Evolutionary conservation across 2,888 invertebrate genomes (phyloP).

Genomic region (Caradrina kadenii): DNA sequence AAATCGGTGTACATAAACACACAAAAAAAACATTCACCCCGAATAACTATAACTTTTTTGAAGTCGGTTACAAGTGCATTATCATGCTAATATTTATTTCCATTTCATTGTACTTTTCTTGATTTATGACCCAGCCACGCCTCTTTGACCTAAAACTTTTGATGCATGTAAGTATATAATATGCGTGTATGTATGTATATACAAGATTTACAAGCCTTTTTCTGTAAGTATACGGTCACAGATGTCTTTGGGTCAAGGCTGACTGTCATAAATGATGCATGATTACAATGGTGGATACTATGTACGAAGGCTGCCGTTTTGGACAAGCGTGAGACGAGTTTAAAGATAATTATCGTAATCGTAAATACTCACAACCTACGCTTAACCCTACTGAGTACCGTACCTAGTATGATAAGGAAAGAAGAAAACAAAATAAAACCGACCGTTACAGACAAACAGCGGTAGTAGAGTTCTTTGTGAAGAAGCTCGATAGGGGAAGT

Average conservation of each 20-base stretch:
- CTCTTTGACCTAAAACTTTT: slow-evolving; percentile 10
- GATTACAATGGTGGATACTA: slow-evolving; percentile 40
- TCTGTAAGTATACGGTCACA: slow-evolving; percentile 20
- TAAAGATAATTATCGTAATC: slow-evolving; percentile 1
- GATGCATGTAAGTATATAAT: neutral
- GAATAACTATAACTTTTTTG: no score
- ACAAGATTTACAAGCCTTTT: neutral
- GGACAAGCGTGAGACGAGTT: neutral
- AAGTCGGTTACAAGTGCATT: neutral
- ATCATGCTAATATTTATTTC: neutral
- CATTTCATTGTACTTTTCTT: neutral
- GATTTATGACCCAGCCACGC: neutral
- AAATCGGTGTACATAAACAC: no score
- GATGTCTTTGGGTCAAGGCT: slow-evolving; percentile 51
- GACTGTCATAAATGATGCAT: slow-evolving; percentile 29
- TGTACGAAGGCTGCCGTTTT: slow-evolving; percentile 25
- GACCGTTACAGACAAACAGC: no score
- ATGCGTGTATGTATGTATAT: neutral
- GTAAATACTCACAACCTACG: neutral
- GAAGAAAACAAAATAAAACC: neutral
- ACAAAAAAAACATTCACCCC: no score
- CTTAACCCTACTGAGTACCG: neutral
- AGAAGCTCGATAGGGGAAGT: no score
- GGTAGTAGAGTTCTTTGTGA: no score
- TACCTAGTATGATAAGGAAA: no score